phyloP scores from a whole-genome alignment of 64 coral and sea anemone species.

The Pachyseris speciosa region DNA sequence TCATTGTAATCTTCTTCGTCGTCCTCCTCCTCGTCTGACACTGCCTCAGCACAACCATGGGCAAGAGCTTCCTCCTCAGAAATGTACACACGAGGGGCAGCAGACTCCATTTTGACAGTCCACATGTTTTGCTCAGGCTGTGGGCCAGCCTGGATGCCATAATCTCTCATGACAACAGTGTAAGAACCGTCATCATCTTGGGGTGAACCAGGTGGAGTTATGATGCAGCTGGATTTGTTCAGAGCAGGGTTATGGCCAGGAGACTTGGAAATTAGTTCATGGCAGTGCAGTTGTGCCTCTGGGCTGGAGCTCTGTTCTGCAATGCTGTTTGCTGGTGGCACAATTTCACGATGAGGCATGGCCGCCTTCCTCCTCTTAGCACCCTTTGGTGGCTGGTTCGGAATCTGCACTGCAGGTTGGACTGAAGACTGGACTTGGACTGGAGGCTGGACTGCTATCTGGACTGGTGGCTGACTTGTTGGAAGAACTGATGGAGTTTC shows the following conservation, averaged over 20 bases:
- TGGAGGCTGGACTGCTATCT: neutral
- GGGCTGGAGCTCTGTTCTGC: neutral
- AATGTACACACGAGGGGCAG: conserved; percentile 47
- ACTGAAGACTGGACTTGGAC: neutral
- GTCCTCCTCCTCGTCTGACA: conserved; percentile 22
- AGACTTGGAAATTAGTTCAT: conserved; percentile 50
- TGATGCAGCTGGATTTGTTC: conserved; percentile 80
- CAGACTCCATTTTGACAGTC: conserved; percentile 59
- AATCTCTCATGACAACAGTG: conserved; percentile 88
- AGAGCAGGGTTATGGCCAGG: conserved; percentile 57
- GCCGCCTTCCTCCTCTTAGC: conserved; percentile 62
- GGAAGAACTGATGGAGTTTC: neutral
- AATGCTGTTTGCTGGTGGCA: conserved; percentile 8
- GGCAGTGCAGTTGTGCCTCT: conserved; percentile 48
- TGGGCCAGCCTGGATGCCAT: conserved; percentile 86
- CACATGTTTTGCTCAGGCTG: conserved; percentile 17
- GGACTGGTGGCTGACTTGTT: neutral
- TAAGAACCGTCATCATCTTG: conserved; percentile 73
- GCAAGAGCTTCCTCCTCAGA: conserved; percentile 61
- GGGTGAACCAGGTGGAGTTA: conserved; percentile 90
- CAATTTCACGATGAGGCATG: conserved; percentile 55
- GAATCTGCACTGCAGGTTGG: neutral
- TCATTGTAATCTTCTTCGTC: neutral
- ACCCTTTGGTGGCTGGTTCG: conserved; percentile 22
- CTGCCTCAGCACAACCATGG: neutral